These are phyloP conservation scores for Darevskia mixta DNA, from an alignment of 2,797 vertebrate genomes.

Conservation along the genomic window DNA sequence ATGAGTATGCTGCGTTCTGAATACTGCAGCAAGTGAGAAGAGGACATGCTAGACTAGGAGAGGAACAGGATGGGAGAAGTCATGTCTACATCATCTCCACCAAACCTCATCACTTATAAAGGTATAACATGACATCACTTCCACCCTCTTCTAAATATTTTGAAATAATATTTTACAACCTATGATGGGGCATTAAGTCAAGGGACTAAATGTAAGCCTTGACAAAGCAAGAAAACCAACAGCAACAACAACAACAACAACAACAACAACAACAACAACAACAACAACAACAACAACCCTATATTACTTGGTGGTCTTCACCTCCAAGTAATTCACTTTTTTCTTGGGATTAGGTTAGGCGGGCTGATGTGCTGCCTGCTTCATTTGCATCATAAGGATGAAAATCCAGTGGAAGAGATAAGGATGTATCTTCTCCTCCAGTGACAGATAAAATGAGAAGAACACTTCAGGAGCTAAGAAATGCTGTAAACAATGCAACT, in stretches of 20 bases:
- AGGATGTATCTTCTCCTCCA: constrained; percentile 21
- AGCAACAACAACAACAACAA: too few relatives aligned
- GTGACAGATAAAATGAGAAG: constrained; percentile 48
- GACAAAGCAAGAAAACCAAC: constrained; percentile 27
- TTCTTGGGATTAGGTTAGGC: constrained; percentile 13
- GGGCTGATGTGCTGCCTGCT: neutral
- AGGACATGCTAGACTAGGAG: neutral
- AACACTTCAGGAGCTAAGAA: constrained; percentile 40
- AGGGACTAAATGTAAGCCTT: neutral
- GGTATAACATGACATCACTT: neutral
- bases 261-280: too few relatives aligned
- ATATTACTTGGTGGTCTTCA: constrained; percentile 21
- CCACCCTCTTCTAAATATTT: neutral
- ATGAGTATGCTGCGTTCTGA: neutral
- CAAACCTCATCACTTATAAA: neutral
- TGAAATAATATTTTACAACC: neutral
- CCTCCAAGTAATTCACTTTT: constrained; percentile 2
- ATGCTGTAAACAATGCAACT: constrained; percentile 25
- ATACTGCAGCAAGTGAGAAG: neutral
- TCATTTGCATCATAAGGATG: constrained; percentile 29
- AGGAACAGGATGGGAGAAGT: neutral
- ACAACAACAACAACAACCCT: too few relatives aligned
- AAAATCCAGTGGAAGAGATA: constrained; percentile 24
- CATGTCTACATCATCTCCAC: neutral
- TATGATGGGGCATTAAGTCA: constrained; percentile 7